Conservation (phyloP, 2,113 vertebrate species). For the Benitochromis conjunctus region DNA sequence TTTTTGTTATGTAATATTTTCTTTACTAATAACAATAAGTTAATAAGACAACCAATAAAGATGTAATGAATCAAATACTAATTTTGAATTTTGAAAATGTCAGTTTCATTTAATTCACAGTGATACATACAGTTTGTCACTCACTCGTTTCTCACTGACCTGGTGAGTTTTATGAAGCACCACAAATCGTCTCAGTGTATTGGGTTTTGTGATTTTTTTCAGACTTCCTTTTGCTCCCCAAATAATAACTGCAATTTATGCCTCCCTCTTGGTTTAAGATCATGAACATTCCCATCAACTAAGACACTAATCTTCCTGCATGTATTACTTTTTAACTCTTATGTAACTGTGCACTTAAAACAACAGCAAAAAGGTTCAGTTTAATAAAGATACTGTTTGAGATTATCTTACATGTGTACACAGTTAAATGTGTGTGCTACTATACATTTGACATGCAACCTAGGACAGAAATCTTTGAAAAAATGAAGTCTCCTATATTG, state of each 20-base stretch:
- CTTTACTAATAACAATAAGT: neutral
- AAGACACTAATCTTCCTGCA: neutral
- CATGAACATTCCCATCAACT: neutral
- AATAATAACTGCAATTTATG: neutral
- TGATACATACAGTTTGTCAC: neutral
- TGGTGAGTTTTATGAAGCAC: neutral
- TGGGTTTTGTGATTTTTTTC: neutral
- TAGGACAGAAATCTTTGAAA: neutral
- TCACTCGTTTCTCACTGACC: neutral
- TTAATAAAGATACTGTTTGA: neutral
- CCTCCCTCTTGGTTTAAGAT: neutral
- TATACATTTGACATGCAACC: neutral
- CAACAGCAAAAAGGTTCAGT: neutral
- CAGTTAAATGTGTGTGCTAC: neutral
- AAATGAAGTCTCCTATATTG: neutral
- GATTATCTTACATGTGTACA: neutral
- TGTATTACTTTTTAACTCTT: neutral
- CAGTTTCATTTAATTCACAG: neutral
- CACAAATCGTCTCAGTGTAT: constrained; percentile 1
- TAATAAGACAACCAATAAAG: neutral
- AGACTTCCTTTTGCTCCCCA: neutral
- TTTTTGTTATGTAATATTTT: neutral
- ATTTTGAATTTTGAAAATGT: neutral
- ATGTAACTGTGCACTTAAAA: neutral
- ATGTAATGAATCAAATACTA: neutral